These are phyloP conservation scores for Cantharis nigra DNA, from an alignment of 2,888 invertebrate species.

Conservation along the genomic window DNA sequence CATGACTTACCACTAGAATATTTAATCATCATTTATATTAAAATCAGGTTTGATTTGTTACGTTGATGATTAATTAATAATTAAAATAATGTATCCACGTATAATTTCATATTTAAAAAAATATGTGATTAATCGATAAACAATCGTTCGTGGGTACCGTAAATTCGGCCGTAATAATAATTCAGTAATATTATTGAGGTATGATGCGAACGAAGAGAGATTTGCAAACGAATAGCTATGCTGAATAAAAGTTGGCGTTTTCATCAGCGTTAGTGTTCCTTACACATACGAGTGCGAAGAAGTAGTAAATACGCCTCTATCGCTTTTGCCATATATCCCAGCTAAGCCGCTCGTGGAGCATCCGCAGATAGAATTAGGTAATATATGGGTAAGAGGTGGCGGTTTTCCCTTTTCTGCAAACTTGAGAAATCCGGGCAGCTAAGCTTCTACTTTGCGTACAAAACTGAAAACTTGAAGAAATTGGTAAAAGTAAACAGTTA, in stretches of 20 bases:
- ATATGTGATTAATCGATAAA: neutral
- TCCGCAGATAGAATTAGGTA: slow-evolving; percentile 42
- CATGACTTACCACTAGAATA: neutral
- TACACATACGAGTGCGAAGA: slow-evolving; percentile 30
- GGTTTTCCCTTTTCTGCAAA: slow-evolving; percentile 24
- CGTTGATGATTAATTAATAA: neutral
- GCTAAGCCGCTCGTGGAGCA: slow-evolving; percentile 36
- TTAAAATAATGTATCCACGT: neutral
- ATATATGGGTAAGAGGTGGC: slow-evolving; percentile 37
- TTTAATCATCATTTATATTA: neutral
- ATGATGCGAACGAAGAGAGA: slow-evolving; percentile 17
- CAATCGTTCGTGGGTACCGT: neutral
- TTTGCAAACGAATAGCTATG: slow-evolving; percentile 33
- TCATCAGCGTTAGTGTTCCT: slow-evolving; percentile 34
- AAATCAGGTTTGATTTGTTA: neutral
- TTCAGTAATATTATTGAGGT: neutral
- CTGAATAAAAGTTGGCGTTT: slow-evolving; percentile 34
- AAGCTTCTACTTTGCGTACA: slow-evolving; percentile 34
- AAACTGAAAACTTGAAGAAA: slow-evolving; percentile 25
- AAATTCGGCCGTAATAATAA: neutral
- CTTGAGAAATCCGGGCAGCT: slow-evolving; percentile 36
- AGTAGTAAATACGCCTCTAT: slow-evolving; percentile 35
- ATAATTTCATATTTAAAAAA: neutral
- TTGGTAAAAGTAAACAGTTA: slow-evolving; percentile 34
- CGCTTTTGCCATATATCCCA: slow-evolving; percentile 35